phyloP scores from a whole-genome alignment of 2,113 vertebrate genomes.

The Setophaga coronata region DNA sequence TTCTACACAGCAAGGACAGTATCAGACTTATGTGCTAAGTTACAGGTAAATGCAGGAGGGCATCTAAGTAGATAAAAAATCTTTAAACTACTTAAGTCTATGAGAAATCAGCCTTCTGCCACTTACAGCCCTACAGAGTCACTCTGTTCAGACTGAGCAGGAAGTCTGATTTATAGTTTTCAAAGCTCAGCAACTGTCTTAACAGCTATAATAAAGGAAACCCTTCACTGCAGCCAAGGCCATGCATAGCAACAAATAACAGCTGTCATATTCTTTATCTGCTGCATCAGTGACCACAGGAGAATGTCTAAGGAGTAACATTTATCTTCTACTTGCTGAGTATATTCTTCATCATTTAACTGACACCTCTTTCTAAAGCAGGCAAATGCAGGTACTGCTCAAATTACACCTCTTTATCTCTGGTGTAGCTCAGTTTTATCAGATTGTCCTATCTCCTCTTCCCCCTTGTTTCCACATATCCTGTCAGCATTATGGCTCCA shows the following conservation, averaged over 20 bases:
- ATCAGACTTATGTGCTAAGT: background rate
- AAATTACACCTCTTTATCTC: background rate
- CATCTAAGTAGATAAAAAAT: background rate
- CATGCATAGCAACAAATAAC: background rate
- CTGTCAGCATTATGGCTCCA: conserved; percentile 61
- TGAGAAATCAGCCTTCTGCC: background rate
- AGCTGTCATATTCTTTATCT: background rate
- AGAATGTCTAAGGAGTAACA: background rate
- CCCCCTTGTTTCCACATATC: conserved; percentile 8
- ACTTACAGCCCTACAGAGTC: background rate
- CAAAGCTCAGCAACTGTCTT: background rate
- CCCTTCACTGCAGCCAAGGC: background rate
- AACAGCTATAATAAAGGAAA: background rate
- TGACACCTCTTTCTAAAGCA: background rate
- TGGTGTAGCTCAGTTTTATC: background rate
- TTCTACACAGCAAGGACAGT: background rate
- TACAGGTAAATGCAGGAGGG: background rate
- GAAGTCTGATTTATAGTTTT: background rate
- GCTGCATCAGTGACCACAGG: background rate
- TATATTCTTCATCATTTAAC: background rate
- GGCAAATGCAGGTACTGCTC: background rate
- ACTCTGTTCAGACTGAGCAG: background rate
- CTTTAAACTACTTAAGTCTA: background rate
- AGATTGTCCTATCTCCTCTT: conserved; percentile 16
- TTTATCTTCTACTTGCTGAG: background rate